Percentiles rank a stretch among this genome's conserved stretches.
Evolutionary conservation across 2,113 vertebrate genomes (phyloP).

Genomic region (Forbesichthys agassizii): DNA sequence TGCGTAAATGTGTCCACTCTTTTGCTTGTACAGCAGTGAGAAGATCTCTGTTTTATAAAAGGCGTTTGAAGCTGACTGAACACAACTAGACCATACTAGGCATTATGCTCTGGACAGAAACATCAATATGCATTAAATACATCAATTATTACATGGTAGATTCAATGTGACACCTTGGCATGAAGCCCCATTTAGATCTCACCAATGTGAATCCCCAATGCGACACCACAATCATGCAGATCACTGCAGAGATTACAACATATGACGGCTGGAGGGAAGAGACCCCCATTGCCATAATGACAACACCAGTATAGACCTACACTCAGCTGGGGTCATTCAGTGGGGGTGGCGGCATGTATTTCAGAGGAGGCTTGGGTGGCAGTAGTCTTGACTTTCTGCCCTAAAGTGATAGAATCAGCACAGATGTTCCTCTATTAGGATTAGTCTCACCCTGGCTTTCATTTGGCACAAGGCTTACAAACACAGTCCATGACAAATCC

Average conservation of each 20-base stretch:
- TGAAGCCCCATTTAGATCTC: neutral
- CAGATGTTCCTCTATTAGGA: constrained; percentile 46
- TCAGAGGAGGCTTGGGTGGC: constrained; percentile 7
- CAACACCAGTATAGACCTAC: constrained; percentile 24
- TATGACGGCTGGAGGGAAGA: constrained; percentile 26
- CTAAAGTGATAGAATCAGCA: constrained; percentile 39
- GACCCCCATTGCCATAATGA: constrained; percentile 33
- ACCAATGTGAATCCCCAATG: constrained; percentile 1
- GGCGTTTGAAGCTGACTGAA: too few relatives aligned
- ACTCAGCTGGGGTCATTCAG: constrained; percentile 14
- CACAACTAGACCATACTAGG: neutral
- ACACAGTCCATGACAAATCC: neutral
- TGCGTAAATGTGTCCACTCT: neutral
- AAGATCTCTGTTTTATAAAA: too few relatives aligned
- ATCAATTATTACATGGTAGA: too few relatives aligned
- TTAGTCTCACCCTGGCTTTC: constrained; percentile 37
- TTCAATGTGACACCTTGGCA: neutral
- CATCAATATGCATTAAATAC: neutral
- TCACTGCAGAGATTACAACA: constrained; percentile 30
- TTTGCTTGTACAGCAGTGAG: too few relatives aligned
- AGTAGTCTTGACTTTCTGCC: constrained; percentile 13
- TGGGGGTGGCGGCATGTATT: constrained; percentile 31
- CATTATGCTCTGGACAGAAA: neutral
- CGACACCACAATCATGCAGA: neutral
- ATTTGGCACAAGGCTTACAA: constrained; percentile 9